Percentiles rank a stretch among this genome's conserved stretches.
Conservation (phyloP, 2,113 vertebrate species). For the Orientallactaga bullata region DNA sequence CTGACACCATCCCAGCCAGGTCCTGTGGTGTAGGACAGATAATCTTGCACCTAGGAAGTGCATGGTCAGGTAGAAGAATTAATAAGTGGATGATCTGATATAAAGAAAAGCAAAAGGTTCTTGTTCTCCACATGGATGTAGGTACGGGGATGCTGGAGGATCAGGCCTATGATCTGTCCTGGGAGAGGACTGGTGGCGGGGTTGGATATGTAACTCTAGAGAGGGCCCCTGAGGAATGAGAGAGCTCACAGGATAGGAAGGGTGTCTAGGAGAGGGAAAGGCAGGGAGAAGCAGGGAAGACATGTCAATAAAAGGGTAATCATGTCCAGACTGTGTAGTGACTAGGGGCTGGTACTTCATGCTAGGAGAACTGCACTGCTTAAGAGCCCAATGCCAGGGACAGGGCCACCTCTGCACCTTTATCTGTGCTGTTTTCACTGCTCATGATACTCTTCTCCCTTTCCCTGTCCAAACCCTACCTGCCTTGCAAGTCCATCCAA, state of each 20-base stretch:
- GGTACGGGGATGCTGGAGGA: neutral
- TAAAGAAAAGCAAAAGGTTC: neutral
- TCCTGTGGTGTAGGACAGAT: neutral
- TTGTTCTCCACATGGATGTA: neutral
- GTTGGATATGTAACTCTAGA: neutral
- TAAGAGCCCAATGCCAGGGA: fast-evolving
- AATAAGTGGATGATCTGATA: neutral
- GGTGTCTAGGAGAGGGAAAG: neutral
- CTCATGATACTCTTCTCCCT: neutral
- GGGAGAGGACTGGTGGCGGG: neutral
- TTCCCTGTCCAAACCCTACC: neutral
- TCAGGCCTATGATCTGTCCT: neutral
- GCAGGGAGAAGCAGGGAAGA: neutral
- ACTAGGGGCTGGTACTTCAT: neutral
- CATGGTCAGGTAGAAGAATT: neutral
- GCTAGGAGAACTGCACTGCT: neutral
- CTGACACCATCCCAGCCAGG: neutral
- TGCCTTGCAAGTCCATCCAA: neutral
- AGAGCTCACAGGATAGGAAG: neutral
- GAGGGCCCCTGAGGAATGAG: neutral
- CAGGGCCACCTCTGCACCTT: neutral
- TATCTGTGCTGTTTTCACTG: neutral
- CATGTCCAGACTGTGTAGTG: neutral
- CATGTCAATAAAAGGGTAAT: neutral
- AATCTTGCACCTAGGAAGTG: neutral